Evolutionary conservation across 2,113 vertebrate genomes (phyloP).

Genomic region (Microcebus tavaratra): DNA sequence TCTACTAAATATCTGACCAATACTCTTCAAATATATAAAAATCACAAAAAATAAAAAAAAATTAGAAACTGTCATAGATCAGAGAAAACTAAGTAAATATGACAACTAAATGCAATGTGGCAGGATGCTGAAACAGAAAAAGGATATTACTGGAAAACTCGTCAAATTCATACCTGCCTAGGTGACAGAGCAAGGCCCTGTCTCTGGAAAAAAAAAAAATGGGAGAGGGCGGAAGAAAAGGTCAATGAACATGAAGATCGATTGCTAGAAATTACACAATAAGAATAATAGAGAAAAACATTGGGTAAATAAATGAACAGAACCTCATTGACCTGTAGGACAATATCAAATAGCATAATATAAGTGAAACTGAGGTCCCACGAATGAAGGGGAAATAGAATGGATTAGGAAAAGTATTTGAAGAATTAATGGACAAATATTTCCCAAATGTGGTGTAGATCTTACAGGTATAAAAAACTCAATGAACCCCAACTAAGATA

Average conservation of each 20-base stretch:
- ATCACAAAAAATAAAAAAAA: neutral
- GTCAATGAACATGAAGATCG: neutral
- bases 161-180: neutral
- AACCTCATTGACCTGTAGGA: neutral
- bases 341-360: neutral
- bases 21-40: neutral
- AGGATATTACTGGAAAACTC: neutral
- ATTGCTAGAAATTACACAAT: neutral
- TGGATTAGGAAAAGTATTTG: neutral
- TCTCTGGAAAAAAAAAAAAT: neutral
- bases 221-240: neutral
- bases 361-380: neutral
- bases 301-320: neutral
- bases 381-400: neutral
- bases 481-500: neutral
- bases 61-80: neutral
- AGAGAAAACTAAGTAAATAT: neutral
- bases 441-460: neutral
- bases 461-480: neutral
- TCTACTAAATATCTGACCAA: neutral
- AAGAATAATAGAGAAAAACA: neutral
- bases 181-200: too few relatives aligned
- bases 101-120: neutral
- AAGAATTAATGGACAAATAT: constrained; percentile 7
- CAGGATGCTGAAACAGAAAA: neutral